phyloP scores from a whole-genome alignment of 2,797 vertebrate species.

The Tolypeutes matacus region DNA sequence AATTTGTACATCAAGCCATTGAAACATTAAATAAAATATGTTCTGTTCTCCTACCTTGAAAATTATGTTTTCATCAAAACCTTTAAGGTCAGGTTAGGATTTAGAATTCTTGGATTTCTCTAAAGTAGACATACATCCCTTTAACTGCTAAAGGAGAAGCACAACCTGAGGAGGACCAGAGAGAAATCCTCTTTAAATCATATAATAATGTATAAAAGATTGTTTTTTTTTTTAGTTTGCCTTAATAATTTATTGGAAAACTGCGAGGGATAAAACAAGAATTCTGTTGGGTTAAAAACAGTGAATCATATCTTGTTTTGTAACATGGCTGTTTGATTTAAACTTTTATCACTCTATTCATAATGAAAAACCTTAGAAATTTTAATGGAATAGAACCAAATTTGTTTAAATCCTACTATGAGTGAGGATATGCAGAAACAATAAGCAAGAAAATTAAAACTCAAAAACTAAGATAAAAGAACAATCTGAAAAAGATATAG shows the following conservation, averaged over 20 bases:
- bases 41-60: background rate
- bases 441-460: background rate
- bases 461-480: background rate
- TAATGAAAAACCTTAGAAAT: background rate
- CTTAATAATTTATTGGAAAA: background rate
- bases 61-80: background rate
- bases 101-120: background rate
- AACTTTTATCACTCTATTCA: background rate
- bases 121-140: fast-evolving
- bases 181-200: background rate
- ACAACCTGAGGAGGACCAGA: background rate
- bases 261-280: background rate
- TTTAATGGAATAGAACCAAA: slow-evolving; percentile 1
- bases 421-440: background rate
- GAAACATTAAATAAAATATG: background rate
- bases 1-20: background rate
- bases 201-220: background rate
- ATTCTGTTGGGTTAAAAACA: background rate
- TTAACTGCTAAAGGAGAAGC: no score
- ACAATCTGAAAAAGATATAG: background rate
- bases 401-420: background rate
- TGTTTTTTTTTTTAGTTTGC: background rate
- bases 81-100: background rate
- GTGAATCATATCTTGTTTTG: background rate
- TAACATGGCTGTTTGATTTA: background rate